Base-by-base conservation (phyloP, 2,888 invertebrate genomes). In the Parnassius orleans region DNA sequence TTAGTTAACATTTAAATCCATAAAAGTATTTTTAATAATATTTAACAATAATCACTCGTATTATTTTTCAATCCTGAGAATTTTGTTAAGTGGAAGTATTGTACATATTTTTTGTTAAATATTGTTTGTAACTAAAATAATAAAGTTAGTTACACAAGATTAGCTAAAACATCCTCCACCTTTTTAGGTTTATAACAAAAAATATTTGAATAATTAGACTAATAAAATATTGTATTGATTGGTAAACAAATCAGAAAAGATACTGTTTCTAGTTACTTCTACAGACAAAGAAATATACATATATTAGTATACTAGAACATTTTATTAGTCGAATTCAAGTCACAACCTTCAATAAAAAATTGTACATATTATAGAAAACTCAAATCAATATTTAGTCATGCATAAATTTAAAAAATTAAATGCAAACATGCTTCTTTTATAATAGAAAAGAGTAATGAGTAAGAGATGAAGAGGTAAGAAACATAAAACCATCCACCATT, bases 391-490 rank as follows among this genome's bases (percentile, higher is more conserved):
- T 42, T 65, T 46, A 47, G 33, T 47, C 62, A 63, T 63, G 62
- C 62, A 58, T 50, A 44, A 10, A 48, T 44, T 43, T 12, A 50
- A 57, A 53, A 10, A 46, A 33, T 33, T 15, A 48, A 54, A 58
- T 63, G 24, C 48, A 50, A 57, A 57, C 71, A 69, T 69, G 69
- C 71, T 51, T 42, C 47, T 57, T 48, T 33, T n/a, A 43, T 15
- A 15, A 41, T 10, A 42, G 15, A 53, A 10, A 10, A 53, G 43
- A 43, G 15, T 15, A 51, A 56, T 24, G 11, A 60, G 52, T 61
- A 48, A 43, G 53, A 55, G 65, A 58, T 14, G 33, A 14, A 60
- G 55, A 57, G 55, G 48, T 57, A 51, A 50, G 46, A 61, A 57
- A 56, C 9, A 68, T 10, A 63, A 12, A 68, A 51, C 66, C 42